Evolutionary conservation across 2,113 vertebrate species (phyloP), one percentile per base, ranked within the genome.

Genomic region (Nanorana parkeri): DNA sequence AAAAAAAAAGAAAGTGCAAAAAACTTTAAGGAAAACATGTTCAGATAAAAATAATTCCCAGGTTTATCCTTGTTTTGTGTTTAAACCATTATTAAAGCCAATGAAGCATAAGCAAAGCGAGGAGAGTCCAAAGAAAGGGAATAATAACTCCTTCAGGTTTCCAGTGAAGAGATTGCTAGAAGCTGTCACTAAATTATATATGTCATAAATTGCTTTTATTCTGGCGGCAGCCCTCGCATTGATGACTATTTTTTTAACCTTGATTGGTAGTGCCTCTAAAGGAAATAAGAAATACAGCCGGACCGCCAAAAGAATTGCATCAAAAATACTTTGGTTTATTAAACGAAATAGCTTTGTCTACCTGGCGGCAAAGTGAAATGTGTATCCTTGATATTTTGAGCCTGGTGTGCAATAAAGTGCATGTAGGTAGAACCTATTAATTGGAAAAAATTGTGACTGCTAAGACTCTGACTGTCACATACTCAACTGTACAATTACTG

Each of bases 71-170:
- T 83, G 29, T 73, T 83, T 54, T 82, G 26, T n/a, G 64, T 86
- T 89, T 29, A 32, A 81, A 80, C 47, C 83, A 83, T 71, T 84
- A 85, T 58, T 83, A 58, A 85, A 77, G 56, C 5, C 65, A 87
- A 64, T 47, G 47, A 7, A 86, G 52, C 77, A 86, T 52, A 86
- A 17, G 21, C 78, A 86, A 86, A 24, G 85, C 71, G 17, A 86
- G 15, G 66, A 67, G 47, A 86, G 41, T 61, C 75, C 77, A 68
- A 6, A 85, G 32, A 85, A 87, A 84, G 26, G 78, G 75, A 86
- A 77, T 84, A 86, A 80, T 78, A 87, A 77, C 5, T 84, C n/a
- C 19, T 84, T 87, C 56, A 80, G 29, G n/a, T 84, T 88, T 86
- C 55, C 28, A 83, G 16, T 84, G 5, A 5, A 86, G 19, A 85